Conservation (phyloP, 2,797 vertebrate genomes). For the Australoheros facetus region DNA sequence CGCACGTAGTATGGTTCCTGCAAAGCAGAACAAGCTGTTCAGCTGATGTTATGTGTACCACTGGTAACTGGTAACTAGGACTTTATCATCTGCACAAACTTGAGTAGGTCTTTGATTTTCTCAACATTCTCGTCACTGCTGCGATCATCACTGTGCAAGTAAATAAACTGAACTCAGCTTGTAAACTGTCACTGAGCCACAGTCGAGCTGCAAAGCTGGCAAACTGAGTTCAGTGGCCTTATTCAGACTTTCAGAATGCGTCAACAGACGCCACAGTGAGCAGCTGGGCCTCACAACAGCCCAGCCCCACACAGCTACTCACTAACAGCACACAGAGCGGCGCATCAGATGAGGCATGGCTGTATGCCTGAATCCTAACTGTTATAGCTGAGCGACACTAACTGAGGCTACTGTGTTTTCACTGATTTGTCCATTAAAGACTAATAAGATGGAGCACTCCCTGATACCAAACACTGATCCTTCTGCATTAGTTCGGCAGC, state of each 20-base stretch:
- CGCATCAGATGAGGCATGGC: background rate
- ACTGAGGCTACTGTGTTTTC: slow-evolving; percentile 2
- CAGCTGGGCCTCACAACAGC: slow-evolving; percentile 27
- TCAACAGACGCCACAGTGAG: slow-evolving; percentile 24
- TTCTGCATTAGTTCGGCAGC: slow-evolving; percentile 3
- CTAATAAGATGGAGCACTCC: slow-evolving; percentile 28
- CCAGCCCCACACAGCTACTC: background rate
- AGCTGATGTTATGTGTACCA: background rate
- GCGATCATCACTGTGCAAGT: slow-evolving; percentile 21
- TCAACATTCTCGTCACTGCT: background rate
- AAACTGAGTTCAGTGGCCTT: slow-evolving; percentile 34
- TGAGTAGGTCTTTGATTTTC: background rate
- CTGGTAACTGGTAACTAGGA: background rate
- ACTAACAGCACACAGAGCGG: slow-evolving; percentile 24
- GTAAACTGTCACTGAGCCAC: background rate
- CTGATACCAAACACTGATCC: slow-evolving; percentile 25
- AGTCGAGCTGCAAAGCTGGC: slow-evolving; percentile 6
- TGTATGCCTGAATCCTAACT: slow-evolving; percentile 11
- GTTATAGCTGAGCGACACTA: background rate
- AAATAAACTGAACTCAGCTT: slow-evolving; percentile 34
- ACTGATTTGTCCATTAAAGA: slow-evolving; percentile 22
- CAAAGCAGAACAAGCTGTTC: background rate
- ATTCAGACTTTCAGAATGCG: slow-evolving; percentile 22
- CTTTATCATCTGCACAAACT: slow-evolving; percentile 37
- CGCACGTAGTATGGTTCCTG: slow-evolving; percentile 94